These are phyloP conservation scores for Hydra vulgaris DNA, from an alignment of 30 jellyfish, hydroid and myxozoan species.

Conservation along the genomic window DNA sequence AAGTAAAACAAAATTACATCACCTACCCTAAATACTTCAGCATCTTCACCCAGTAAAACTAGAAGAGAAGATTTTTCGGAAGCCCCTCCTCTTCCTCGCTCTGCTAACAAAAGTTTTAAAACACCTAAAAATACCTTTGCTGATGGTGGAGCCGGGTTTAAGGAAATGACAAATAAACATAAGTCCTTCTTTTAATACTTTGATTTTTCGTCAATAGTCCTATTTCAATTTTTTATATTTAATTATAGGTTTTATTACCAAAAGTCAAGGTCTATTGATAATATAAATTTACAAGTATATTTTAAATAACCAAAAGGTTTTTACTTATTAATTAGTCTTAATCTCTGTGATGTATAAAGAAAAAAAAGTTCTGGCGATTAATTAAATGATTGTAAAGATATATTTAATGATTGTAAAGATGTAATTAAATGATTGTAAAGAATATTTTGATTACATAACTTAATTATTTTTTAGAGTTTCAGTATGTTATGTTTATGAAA, in stretches of 20 bases:
- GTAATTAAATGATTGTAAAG: no score
- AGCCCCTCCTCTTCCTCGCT: background rate
- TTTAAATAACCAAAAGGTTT: background rate
- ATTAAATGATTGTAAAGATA: background rate
- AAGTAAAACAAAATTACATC: no score
- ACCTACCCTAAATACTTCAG: no score
- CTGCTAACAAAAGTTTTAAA: background rate
- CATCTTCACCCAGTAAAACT: background rate
- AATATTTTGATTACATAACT: background rate
- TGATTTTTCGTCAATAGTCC: background rate
- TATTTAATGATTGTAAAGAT: no score
- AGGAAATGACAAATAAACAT: background rate
- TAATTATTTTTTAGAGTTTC: slow-evolving; percentile 6
- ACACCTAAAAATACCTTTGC: background rate
- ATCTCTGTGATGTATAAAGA: background rate
- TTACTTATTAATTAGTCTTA: background rate
- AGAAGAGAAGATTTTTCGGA: background rate
- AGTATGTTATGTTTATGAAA: background rate
- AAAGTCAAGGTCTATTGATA: background rate
- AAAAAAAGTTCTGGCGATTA: background rate
- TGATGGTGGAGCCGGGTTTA: background rate
- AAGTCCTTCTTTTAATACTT: background rate
- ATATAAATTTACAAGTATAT: background rate
- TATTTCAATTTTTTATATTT: background rate
- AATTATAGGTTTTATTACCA: background rate